Percentiles rank a stretch among this genome's conserved stretches.
phyloP scores from a whole-genome alignment of 2,797 vertebrate species.

The Amphiprion clarkii region DNA sequence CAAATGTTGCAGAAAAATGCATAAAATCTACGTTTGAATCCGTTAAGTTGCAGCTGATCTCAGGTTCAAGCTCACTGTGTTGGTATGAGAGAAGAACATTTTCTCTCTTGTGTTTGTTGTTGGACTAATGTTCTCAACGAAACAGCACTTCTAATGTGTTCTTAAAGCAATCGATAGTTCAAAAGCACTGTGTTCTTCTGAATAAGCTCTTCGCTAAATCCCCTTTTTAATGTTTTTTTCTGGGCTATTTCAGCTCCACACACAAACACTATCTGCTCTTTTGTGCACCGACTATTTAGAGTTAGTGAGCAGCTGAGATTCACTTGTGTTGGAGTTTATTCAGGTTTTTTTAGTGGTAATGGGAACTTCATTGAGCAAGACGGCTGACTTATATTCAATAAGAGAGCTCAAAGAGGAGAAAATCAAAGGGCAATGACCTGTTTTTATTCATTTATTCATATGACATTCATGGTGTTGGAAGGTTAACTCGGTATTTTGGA shows the following conservation, averaged over 20 bases:
- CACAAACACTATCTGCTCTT: constrained; percentile 12
- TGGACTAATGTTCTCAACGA: no score
- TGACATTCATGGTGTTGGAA: no score
- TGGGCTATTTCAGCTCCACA: background rate
- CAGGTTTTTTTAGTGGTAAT: background rate
- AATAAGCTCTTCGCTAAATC: constrained; percentile 26
- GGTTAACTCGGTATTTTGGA: no score
- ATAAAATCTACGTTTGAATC: no score
- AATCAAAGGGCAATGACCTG: no score
- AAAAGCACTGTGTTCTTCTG: background rate
- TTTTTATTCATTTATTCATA: no score
- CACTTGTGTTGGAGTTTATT: background rate
- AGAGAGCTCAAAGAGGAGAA: no score
- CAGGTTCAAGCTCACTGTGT: background rate
- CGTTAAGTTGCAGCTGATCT: background rate
- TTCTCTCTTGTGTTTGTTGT: background rate
- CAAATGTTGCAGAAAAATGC: no score
- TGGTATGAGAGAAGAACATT: background rate
- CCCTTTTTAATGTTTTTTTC: constrained; percentile 24
- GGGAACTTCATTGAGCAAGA: background rate
- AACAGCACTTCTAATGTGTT: no score
- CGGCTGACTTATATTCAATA: background rate
- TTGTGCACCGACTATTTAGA: background rate
- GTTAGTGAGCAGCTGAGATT: background rate
- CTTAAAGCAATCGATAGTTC: background rate